phyloP scores from a whole-genome alignment of 1,140 invertebrate genomes.

The Calephelis nemesis region DNA sequence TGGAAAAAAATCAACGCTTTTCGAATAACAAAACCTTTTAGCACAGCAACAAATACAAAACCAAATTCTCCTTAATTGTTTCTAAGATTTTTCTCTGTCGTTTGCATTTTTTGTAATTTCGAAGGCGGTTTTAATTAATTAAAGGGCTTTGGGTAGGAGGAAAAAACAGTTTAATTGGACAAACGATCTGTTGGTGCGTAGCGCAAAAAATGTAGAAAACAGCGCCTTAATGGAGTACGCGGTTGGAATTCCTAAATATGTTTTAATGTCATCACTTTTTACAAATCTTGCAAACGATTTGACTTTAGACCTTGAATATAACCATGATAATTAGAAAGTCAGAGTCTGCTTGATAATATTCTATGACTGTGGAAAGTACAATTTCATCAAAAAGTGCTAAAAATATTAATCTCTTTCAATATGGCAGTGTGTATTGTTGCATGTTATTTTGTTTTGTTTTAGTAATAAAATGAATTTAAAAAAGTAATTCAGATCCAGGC shows the following conservation, averaged over 20 bases:
- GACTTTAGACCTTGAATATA: too few relatives aligned
- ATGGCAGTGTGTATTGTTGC: too few relatives aligned
- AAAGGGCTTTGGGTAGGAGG: slow-evolving; percentile 3
- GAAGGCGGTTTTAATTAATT: slow-evolving; percentile 15
- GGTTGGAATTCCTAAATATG: background rate
- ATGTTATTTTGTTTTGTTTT: too few relatives aligned
- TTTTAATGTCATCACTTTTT: background rate
- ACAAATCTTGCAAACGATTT: background rate
- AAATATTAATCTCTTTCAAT: too few relatives aligned
- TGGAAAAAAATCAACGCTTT: background rate
- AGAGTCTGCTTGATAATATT: too few relatives aligned
- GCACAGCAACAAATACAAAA: slow-evolving; percentile 6
- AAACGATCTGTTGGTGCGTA: slow-evolving; percentile 2
- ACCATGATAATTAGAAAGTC: too few relatives aligned
- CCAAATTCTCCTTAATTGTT: slow-evolving; percentile 5
- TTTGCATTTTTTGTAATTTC: slow-evolving; percentile 8
- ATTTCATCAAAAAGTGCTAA: too few relatives aligned
- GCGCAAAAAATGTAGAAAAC: background rate
- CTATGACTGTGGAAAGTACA: too few relatives aligned
- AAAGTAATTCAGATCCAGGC: too few relatives aligned
- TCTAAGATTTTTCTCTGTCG: slow-evolving; percentile 8
- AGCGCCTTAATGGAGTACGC: background rate
- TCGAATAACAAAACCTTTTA: background rate
- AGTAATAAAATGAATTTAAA: too few relatives aligned
- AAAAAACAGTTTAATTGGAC: slow-evolving; percentile 13